Evolutionary conservation across 2,113 vertebrate genomes (phyloP), one percentile per base, ranked within the genome.

Genomic region (Aspiorhynchus laticeps): DNA sequence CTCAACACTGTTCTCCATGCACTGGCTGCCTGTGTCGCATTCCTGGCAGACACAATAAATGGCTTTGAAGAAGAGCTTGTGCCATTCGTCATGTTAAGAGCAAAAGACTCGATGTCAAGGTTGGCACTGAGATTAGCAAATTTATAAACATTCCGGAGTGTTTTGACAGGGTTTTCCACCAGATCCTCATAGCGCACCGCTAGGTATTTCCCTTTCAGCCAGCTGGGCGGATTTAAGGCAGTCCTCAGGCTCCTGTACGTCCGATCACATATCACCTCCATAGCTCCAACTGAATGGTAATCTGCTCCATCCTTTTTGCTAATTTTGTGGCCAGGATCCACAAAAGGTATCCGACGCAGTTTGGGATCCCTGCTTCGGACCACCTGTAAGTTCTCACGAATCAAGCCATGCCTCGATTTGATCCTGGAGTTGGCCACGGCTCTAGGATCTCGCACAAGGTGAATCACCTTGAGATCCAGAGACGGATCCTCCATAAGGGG

Each of bases 191-290:
- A 99, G 85, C 98, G 96, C 86, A 99, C 97, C 0, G 95, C 97
- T 95, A 99, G 93, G 92, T 99, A 99, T 90, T 97, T 98, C 80
- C 96, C 97, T 91, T 96, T 98, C 48, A 99, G 96, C 98, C 98
- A 99, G 92, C 94, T 93, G 0, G 98, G 98, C 1, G 97, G 96
- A 86, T 94, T 96, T 91, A 98, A 91, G n/a, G 97, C 98, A 19
- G 96, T 97, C 93, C 97, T 96, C 90, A 99, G 92, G 36, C 97
- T 99, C 93, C 96, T 96, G 90, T 96, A 96, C 92, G 97, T 98
- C 89, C 97, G 97, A 91, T 96, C 97, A 41, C 98, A 99, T 92
- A 99, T 99, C 84, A 99, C 97, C 91, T 99, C 98, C 98, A 99
- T 98, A 71, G 98, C 98, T 11, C 97, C 97, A 6, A 99, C 95